Base-by-base conservation (phyloP, 2,888 invertebrate genomes). In the Chloroclysta siterata region DNA sequence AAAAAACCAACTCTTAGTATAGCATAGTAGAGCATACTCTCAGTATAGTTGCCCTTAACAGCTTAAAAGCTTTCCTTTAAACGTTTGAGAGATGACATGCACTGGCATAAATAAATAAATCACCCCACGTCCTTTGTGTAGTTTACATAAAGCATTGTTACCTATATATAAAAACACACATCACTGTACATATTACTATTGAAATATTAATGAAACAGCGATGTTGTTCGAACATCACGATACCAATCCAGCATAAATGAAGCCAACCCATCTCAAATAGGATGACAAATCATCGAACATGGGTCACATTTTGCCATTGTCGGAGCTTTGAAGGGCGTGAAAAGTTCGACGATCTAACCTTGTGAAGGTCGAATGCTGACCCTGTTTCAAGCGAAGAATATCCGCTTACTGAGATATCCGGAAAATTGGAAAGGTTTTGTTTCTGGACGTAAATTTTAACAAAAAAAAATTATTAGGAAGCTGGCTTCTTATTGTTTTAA, bases 301-400 rank as follows among this genome's bases (percentile, higher is more conserved):
- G 63, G 62, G 58, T 56, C 60, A 70, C 65, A 69, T 68, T 72
- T 69, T 66, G 68, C 57, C 70, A 65, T 70, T 66, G 67, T 41
- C 52, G 61, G 66, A 68, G 66, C 60, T 63, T 42, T 46, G 56
- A 62, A 66, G 70, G 66, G 68, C 65, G 60, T 69, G 65, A 70
- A 71, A 70, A 70, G 73, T 72, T 75, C 75, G 70, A 64, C 64
- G 73, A 51, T 69, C 74, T 60, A 71, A 70, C 75, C 72, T 72
- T 73, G 68, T 56, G 66, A 69, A 68, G 72, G 72, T 70, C 68
- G 72, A 59, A 53, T 63, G 64, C 56, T 71, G 72, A 75, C 73
- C 74, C 70, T 71, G 70, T 69, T 72, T 63, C 42, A 33, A 53
- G 46, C 47, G 62, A 55, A 60, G 51, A 59, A 47, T 53, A 53